These are phyloP conservation scores for Conus canariensis DNA, from an alignment of 2,888 invertebrate species.

Conservation along the genomic window DNA sequence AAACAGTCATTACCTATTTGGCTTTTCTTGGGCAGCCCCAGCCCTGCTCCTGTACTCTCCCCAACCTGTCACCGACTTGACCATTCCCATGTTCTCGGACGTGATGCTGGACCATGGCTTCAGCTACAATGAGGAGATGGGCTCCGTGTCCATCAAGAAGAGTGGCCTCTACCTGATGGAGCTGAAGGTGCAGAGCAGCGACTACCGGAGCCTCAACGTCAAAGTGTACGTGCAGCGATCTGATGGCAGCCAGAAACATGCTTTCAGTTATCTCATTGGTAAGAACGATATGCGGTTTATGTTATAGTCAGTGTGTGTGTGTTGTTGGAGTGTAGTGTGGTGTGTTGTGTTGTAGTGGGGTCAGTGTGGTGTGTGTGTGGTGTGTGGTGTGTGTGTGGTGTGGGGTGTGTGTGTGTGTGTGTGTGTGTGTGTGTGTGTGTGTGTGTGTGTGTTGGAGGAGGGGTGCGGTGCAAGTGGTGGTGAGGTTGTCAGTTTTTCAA, in stretches of 20 bases:
- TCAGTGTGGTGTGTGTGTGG: not conserved
- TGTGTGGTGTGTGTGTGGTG: not conserved
- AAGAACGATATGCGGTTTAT: not conserved
- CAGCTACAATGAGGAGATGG: not conserved
- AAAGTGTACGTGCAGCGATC: not conserved
- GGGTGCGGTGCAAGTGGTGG: too few species aligned
- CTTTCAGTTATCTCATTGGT: not conserved
- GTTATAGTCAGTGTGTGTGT: too few species aligned
- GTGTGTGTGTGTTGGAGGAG: too few species aligned
- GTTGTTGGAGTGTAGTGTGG: too few species aligned
- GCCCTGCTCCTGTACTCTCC: not conserved
- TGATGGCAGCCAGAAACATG: not conserved
- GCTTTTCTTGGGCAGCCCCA: not conserved
- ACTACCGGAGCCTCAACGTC: not conserved
- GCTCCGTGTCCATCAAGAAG: not conserved
- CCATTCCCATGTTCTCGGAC: not conserved
- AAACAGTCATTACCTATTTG: not conserved
- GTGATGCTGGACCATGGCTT: not conserved
- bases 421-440: too few species aligned
- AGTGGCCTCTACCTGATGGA: not conserved
- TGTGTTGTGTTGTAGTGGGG: not conserved
- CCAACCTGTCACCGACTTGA: not conserved
- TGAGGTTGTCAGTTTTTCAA: too few species aligned
- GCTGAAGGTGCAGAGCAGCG: not conserved
- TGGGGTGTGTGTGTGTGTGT: not conserved